phyloP scores from a whole-genome alignment of 1,140 invertebrate species.

The Caerostris darwini region DNA sequence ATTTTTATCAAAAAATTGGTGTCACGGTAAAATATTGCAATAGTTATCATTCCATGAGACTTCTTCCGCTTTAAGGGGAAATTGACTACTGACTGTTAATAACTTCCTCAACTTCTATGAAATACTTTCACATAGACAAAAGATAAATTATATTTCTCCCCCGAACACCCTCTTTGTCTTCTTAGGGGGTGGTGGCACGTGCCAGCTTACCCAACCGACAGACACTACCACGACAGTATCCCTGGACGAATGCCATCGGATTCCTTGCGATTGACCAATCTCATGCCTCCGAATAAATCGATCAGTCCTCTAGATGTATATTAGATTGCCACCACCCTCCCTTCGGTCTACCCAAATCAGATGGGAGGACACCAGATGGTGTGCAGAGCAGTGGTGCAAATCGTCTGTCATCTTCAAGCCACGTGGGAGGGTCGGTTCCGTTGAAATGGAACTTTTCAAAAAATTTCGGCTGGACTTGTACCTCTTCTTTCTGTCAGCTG shows the following conservation, averaged over 20 bases:
- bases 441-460: background rate
- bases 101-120: no score
- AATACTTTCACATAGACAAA: no score
- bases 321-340: conserved; percentile 5
- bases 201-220: background rate
- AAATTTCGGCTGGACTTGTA: background rate
- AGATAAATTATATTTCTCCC: background rate
- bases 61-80: no score
- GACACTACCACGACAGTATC: background rate
- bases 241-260: conserved; percentile 19
- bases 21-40: no score
- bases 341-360: background rate
- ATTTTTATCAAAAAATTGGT: no score
- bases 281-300: conserved; percentile 31
- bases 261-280: conserved; percentile 18
- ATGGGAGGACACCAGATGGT: conserved; percentile 34
- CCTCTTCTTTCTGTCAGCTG: conserved; percentile 9
- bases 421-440: background rate
- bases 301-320: conserved; percentile 40
- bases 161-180: background rate
- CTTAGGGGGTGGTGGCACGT: background rate
- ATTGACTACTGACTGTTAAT: no score
- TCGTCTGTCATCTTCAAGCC: conserved; percentile 41
- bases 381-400: conserved; percentile 30
- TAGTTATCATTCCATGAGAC: no score